A percentile compares a stretch with the other conserved stretches of the same genome.
These are phyloP conservation scores for Sardina pilchardus DNA, from an alignment of 2,113 vertebrate species.

Conservation along the genomic window DNA sequence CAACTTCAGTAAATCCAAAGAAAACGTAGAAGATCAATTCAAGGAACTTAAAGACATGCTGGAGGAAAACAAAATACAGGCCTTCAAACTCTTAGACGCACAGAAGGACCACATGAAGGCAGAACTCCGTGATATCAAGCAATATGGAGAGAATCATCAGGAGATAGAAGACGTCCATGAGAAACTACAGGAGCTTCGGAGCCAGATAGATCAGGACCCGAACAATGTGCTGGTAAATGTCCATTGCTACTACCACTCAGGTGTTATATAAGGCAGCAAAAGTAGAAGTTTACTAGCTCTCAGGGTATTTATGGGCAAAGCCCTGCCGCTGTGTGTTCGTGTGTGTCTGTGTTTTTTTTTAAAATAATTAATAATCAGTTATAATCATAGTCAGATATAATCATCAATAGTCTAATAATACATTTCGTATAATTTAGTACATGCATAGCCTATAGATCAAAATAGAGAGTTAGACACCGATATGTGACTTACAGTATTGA, in stretches of 20 bases:
- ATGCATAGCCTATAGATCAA: too few relatives aligned
- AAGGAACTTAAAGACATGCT: background rate
- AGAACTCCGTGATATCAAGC: background rate
- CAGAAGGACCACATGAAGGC: background rate
- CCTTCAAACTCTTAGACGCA: background rate
- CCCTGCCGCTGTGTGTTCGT: too few relatives aligned
- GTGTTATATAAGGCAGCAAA: too few relatives aligned
- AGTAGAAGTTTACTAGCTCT: too few relatives aligned
- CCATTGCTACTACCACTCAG: background rate
- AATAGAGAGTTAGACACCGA: too few relatives aligned
- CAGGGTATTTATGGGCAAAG: too few relatives aligned
- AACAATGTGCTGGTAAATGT: background rate
- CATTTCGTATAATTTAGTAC: too few relatives aligned
- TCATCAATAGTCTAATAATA: too few relatives aligned
- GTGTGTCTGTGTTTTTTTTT: too few relatives aligned
- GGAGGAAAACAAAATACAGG: background rate
- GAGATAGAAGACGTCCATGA: background rate
- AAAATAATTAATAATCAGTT: too few relatives aligned
- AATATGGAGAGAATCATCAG: background rate
- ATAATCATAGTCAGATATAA: too few relatives aligned
- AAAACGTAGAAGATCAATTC: background rate
- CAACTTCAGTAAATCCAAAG: background rate
- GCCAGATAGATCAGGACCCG: background rate
- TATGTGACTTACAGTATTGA: too few relatives aligned
- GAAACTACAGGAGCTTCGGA: background rate